phyloP scores from a whole-genome alignment of 2,888 invertebrate species.

The Tortrix viridana region DNA sequence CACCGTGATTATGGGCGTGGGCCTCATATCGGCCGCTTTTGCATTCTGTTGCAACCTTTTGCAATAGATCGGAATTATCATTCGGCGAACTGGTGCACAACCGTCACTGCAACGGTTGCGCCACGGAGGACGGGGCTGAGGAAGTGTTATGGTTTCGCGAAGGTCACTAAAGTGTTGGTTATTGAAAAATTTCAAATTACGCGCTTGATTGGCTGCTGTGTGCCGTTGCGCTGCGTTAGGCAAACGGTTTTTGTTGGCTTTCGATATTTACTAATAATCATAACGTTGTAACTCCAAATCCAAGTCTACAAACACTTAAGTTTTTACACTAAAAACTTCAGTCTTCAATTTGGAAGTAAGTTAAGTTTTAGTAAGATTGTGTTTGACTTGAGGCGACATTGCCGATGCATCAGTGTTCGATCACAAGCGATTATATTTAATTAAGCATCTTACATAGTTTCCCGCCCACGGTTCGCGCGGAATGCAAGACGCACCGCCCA shows the following conservation, averaged over 20 bases:
- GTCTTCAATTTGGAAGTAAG: no score
- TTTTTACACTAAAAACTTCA: no score
- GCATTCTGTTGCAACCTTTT: constrained; percentile 76
- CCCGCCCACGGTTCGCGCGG: constrained; percentile 46
- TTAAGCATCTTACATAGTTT: constrained; percentile 26
- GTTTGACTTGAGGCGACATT: constrained; percentile 1
- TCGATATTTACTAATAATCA: constrained; percentile 2
- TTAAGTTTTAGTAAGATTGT: constrained; percentile 8
- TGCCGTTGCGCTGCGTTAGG: constrained; percentile 28
- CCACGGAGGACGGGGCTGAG: constrained; percentile 70
- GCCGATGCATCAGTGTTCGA: constrained; percentile 21
- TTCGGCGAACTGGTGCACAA: constrained; percentile 81
- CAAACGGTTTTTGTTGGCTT: constrained; percentile 22
- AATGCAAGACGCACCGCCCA: constrained; percentile 50
- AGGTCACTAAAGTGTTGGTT: constrained; percentile 65
- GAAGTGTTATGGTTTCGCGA: constrained; percentile 69
- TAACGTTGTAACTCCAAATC: background rate
- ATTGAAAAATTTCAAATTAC: constrained; percentile 58
- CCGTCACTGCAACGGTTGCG: constrained; percentile 67
- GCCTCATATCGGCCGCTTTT: constrained; percentile 72
- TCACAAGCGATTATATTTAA: constrained; percentile 24
- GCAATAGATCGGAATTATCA: constrained; percentile 82
- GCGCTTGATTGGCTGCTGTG: constrained; percentile 48
- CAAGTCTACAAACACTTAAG: background rate
- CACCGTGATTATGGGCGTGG: constrained; percentile 74